Base-by-base conservation (phyloP, 2,797 vertebrate genomes). In the Pantherophis alleghaniensis region DNA sequence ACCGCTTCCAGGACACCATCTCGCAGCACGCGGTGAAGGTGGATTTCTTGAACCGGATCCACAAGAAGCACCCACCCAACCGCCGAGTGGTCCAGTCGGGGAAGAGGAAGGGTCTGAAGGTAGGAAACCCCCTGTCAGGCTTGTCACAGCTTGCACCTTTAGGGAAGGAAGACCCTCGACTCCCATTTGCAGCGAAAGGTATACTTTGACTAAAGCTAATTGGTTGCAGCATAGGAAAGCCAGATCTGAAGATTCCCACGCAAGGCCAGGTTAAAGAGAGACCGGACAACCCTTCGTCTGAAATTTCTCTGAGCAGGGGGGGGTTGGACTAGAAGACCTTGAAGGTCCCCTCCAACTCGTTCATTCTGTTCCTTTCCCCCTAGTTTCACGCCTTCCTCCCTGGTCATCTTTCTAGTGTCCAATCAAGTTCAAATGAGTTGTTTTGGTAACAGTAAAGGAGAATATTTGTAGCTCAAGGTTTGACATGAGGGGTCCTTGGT, bases 1-100 rank as follows among this genome's bases (percentile, higher is more conserved):
- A 99, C 97, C 98, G 98, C 96, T 99, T 99, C 97, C 99, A 99
- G 97, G 99, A 99, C 97, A 98, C 98, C 96, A 98, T 99, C 97
- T 99, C 99, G 18, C 99, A 99, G 97, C 99, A 99, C 0, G 98
- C 98, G 1, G 98, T 99, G 96, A 99, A 99, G 97, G 97, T 99
- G 97, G 99, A 99, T 97, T 99, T 99, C 96, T 97, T 99, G 92
- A 98, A 98, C 92, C 97, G 98, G 97, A 98, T 99, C 95, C 99
- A 99, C 96, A 98, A 99, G 94, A 98, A 98, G 92, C 98, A 98
- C 87, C 98, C 98, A 32, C 99, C 99, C 6, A 99, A 98, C 96
- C 98, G 98, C 59, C 98, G 98, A 90, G 96, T 97, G 95, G 96
- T 97, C 95, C 98, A 98, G 91, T 98, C 98, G 59, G 98, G 98